A percentile compares a stretch with the other conserved stretches of the same genome.
Evolutionary conservation across 2,113 vertebrate species (phyloP).

Genomic region (Petrocephalus microphthalmus): DNA sequence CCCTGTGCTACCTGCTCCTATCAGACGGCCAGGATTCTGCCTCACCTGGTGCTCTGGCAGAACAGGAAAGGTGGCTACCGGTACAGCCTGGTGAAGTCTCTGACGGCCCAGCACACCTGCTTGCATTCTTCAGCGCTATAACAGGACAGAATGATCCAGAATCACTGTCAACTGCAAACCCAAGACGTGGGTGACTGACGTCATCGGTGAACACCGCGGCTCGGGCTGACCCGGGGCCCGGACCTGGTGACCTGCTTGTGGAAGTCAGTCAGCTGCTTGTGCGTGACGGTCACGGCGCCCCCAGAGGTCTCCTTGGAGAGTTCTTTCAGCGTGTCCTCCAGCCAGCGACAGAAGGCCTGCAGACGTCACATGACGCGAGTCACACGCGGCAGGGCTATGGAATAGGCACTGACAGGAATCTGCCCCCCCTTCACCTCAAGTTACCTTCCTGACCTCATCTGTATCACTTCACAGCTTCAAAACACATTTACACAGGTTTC

Average conservation of each 20-base stretch:
- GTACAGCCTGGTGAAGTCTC: constrained; percentile 92
- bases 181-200: not conserved
- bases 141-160: not conserved
- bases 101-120: constrained; percentile 91
- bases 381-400: not conserved
- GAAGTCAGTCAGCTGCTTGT: constrained; percentile 96
- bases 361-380: not conserved
- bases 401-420: not conserved
- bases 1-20: not conserved
- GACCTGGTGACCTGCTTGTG: constrained; percentile 97
- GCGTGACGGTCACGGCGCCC: constrained; percentile 86
- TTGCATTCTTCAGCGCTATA: constrained; percentile 92
- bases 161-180: not conserved
- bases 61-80: constrained; percentile 70
- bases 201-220: not conserved
- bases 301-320: constrained; percentile 91
- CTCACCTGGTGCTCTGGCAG: constrained; percentile 73
- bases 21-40: not conserved
- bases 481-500: not conserved
- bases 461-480: not conserved
- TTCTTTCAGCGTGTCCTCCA: constrained; percentile 85
- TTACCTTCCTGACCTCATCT: not conserved
- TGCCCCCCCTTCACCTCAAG: not conserved
- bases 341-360: constrained; percentile 91
- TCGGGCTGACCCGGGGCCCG: constrained; percentile 34